phyloP scores from a whole-genome alignment of 2,888 invertebrate genomes.

The Drosophila falleni region DNA sequence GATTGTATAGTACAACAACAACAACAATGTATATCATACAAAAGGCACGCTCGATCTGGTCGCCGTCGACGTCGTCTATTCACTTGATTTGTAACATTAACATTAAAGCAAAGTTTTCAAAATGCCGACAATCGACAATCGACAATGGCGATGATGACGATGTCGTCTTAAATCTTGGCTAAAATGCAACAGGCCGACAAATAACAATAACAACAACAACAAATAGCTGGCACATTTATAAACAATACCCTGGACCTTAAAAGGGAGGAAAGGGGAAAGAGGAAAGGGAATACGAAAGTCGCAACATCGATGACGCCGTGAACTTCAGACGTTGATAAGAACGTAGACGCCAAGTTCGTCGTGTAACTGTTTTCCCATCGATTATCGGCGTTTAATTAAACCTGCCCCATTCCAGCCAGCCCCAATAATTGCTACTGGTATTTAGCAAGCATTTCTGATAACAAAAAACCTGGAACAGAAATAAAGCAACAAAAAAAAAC shows the following conservation, averaged over 20 bases:
- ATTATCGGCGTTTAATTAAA: slow-evolving; percentile 76
- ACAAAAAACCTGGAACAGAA: slow-evolving; percentile 21
- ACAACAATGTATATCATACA: slow-evolving; percentile 54
- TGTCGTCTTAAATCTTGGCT: slow-evolving; percentile 46
- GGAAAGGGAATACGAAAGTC: not conserved
- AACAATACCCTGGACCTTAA: slow-evolving; percentile 13
- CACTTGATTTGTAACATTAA: slow-evolving; percentile 76
- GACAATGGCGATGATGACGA: slow-evolving; percentile 17
- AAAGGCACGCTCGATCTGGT: slow-evolving; percentile 75
- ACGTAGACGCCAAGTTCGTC: slow-evolving; percentile 37
- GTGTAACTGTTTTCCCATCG: slow-evolving; percentile 74
- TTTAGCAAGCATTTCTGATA: slow-evolving; percentile 74
- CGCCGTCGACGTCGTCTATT: slow-evolving; percentile 57
- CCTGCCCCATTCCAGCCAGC: slow-evolving; percentile 31
- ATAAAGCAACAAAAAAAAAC: slow-evolving; percentile 30
- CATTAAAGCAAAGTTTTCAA: slow-evolving; percentile 73
- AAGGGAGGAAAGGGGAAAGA: not conserved
- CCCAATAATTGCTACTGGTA: slow-evolving; percentile 74
- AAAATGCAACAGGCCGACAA: slow-evolving; percentile 56
- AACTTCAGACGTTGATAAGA: slow-evolving; percentile 34
- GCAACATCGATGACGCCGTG: slow-evolving; percentile 41
- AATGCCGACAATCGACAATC: slow-evolving; percentile 30
- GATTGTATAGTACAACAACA: slow-evolving; percentile 34
- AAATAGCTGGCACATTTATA: slow-evolving; percentile 38
- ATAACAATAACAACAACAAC: slow-evolving; percentile 15